Percentiles rank a stretch among this genome's conserved stretches.
Evolutionary conservation across 2,113 vertebrate genomes (phyloP).

Genomic region (Cyanocitta stelleri): DNA sequence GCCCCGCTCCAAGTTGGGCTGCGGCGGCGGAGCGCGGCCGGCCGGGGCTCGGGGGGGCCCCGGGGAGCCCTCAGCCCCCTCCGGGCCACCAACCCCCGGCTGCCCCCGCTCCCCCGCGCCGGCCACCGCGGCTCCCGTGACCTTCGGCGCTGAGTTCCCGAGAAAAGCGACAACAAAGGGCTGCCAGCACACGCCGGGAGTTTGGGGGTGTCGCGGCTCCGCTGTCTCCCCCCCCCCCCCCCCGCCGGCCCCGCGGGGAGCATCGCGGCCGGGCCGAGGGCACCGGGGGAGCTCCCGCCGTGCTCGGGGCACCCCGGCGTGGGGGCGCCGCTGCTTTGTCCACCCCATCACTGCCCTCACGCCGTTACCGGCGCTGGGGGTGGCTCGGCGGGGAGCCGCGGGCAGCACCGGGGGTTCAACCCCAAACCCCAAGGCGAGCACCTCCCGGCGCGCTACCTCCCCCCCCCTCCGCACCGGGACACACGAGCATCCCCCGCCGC

Average conservation of each 20-base stretch:
- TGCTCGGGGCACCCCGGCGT: background rate
- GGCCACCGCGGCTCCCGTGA: slow-evolving; percentile 42
- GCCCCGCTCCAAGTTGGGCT: slow-evolving; percentile 70
- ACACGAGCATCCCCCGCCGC: too few relatives aligned
- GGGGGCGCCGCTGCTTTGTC: background rate
- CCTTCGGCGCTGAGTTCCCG: slow-evolving; percentile 68
- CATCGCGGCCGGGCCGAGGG: background rate
- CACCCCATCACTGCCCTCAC: background rate
- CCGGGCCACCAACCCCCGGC: background rate
- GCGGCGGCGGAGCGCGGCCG: background rate
- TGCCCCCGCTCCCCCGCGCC: background rate
- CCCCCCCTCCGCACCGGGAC: too few relatives aligned
- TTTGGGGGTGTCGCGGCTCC: background rate
- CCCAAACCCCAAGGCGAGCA: too few relatives aligned
- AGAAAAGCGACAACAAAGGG: slow-evolving; percentile 51
- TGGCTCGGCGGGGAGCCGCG: background rate
- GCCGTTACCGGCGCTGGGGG: background rate
- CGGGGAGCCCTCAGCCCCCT: background rate
- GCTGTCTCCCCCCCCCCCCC: background rate
- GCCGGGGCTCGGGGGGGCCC: too few relatives aligned
- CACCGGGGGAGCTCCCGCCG: background rate
- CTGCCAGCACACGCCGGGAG: background rate
- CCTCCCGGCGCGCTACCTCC: too few relatives aligned
- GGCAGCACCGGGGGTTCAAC: background rate
- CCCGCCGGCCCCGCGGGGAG: background rate